Percentiles rank a stretch among this genome's conserved stretches.
These are phyloP conservation scores for Agrotis segetum DNA, from an alignment of 2,888 invertebrate species.

Conservation along the genomic window DNA sequence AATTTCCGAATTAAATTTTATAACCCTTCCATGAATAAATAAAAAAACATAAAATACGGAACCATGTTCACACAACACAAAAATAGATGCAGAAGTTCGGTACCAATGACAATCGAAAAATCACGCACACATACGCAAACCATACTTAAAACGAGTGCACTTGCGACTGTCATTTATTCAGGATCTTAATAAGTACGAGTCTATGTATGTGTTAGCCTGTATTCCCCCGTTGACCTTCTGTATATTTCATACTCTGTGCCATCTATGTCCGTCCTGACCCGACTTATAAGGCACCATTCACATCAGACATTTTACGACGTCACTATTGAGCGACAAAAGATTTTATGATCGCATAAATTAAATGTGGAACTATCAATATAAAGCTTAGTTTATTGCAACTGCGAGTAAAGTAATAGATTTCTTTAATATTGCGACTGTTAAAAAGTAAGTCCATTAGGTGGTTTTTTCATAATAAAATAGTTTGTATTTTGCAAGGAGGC, in stretches of 20 bases:
- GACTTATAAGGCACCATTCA: conserved; percentile 45
- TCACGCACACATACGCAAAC: not conserved
- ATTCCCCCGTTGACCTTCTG: conserved; percentile 1
- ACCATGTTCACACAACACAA: conserved; percentile 8
- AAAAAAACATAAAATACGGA: conserved; percentile 57
- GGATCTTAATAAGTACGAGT: not conserved
- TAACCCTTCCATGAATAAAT: conserved; percentile 62
- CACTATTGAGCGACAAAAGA: conserved; percentile 72
- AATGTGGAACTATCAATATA: conserved; percentile 65
- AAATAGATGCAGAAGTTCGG: not conserved
- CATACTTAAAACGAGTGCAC: too few species aligned
- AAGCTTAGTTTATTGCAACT: conserved; percentile 40
- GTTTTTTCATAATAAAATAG: conserved; percentile 31
- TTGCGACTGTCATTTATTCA: not conserved
- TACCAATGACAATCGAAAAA: not conserved
- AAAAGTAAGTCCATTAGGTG: conserved; percentile 14
- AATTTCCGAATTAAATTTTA: conserved; percentile 65
- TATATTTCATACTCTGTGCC: not conserved
- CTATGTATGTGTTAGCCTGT: not conserved
- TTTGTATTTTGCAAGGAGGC: conserved; percentile 23
- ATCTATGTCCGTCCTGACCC: conserved; percentile 32
- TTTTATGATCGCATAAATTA: conserved; percentile 75
- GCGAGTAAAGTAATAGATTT: conserved; percentile 52
- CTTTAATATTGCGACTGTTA: conserved; percentile 41
- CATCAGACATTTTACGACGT: conserved; percentile 68